Evolutionary conservation across 1,140 invertebrate genomes (phyloP), one percentile per base, ranked within the genome.

Genomic region (Tigriopus japonicus): DNA sequence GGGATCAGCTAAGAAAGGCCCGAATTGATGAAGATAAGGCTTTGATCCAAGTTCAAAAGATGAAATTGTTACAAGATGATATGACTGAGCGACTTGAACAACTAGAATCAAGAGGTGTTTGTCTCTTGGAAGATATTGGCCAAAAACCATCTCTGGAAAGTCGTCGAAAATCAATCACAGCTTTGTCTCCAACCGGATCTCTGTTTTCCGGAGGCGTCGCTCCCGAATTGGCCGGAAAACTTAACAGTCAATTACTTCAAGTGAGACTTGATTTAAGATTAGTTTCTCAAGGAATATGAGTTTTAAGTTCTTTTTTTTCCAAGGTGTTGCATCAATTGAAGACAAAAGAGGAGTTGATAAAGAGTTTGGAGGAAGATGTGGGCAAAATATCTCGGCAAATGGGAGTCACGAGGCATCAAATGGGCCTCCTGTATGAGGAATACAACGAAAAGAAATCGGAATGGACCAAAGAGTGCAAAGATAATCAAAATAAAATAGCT

Each of bases 351-450:
- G 42, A 52, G 21, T 14, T 28, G 14, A 13, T 21, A 13, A 58
- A 62, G 9, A 21, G 19, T 23, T 17, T 62, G 24, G 35, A 49
- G 24, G n/a, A 21, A 1, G 61, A 62, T 17, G 10, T 62, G 19
- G 61, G 60, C 1, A 17, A 17, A 21, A 15, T 62, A 19, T 56
- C 45, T 42, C 1, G 10, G 1, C 15, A 62, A 35, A 17, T 43
- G 6, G 21, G 24, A 1, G 40, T 62, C 1, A 19, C 12, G 13
- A 42, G 15, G 17, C 61, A 62, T 51, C 61, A 62, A 35, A 12
- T 62, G 40, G 61, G 61, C 1, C 40, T 62, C 13, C 17, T 62
- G 1, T 62, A 62, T 52, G 58, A 62, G 17, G 42, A 62, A 52
- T 42, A 51, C 14, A 15, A 24, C 6, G 60, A 62, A 14, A 21